Evolutionary conservation across 2,797 vertebrate genomes (phyloP).

Genomic region (Sarcophilus harrisii): DNA sequence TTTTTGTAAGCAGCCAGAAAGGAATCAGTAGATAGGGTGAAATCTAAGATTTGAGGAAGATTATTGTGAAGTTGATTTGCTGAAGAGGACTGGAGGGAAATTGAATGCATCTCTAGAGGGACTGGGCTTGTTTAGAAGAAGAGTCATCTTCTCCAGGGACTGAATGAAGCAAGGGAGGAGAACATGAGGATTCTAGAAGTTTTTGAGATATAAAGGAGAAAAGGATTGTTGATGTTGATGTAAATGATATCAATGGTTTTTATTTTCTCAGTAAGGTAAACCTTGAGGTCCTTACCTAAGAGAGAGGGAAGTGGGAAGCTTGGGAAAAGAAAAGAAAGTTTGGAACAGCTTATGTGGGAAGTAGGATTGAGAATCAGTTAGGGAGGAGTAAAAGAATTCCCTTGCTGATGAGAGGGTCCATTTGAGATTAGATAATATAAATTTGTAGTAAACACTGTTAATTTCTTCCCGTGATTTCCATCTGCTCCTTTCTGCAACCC

Average conservation of each 20-base stretch:
- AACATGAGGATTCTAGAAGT: neutral
- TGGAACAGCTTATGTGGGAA: neutral
- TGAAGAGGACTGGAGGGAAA: neutral
- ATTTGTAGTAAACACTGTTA: neutral
- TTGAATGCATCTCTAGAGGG: neutral
- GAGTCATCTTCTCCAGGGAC: too few relatives aligned
- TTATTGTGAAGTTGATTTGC: neutral
- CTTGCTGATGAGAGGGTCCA: neutral
- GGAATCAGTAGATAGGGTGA: neutral
- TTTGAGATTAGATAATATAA: neutral
- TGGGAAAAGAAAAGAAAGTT: neutral
- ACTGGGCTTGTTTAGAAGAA: neutral
- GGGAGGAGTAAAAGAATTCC: neutral
- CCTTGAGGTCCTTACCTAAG: neutral
- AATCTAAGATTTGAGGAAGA: neutral
- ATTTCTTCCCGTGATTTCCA: neutral
- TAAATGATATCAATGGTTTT: neutral
- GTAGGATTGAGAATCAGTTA: too few relatives aligned
- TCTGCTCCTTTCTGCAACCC: neutral
- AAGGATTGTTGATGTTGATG: neutral
- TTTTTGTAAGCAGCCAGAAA: neutral
- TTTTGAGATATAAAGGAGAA: neutral
- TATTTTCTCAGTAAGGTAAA: neutral
- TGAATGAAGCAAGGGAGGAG: neutral
- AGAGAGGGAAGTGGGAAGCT: neutral